A percentile compares a stretch with the other conserved stretches of the same genome.
Evolutionary conservation across 2,888 invertebrate genomes (phyloP).

Genomic region (Tortricodes alternella): DNA sequence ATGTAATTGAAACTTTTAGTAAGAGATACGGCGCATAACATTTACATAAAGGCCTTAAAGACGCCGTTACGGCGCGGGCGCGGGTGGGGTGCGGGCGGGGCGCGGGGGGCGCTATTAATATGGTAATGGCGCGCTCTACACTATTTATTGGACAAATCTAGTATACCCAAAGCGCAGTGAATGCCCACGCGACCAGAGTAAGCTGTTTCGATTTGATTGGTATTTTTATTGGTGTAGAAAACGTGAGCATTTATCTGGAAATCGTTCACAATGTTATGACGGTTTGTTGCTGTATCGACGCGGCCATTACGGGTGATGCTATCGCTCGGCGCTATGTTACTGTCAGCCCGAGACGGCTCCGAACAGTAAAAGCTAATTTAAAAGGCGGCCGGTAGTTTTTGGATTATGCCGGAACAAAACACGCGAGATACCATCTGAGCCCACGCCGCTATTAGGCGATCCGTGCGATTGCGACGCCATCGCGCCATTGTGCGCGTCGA

Average conservation of each 20-base stretch:
- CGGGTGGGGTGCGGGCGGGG: constrained; percentile 20
- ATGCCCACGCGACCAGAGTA: constrained; percentile 38
- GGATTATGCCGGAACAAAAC: constrained; percentile 31
- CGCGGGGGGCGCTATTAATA: constrained; percentile 38
- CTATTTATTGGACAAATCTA: constrained; percentile 41
- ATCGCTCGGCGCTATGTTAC: constrained; percentile 28
- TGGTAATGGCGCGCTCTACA: constrained; percentile 39
- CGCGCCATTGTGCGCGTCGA: constrained; percentile 14
- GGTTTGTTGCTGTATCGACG: constrained; percentile 31
- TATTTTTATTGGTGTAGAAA: constrained; percentile 35
- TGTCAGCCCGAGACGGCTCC: constrained; percentile 22
- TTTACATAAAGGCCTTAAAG: constrained; percentile 44
- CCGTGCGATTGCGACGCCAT: constrained; percentile 23
- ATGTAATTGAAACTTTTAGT: constrained; percentile 49
- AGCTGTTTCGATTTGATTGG: constrained; percentile 36
- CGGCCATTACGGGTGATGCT: constrained; percentile 30
- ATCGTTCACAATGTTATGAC: constrained; percentile 30
- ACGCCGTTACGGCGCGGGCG: constrained; percentile 16
- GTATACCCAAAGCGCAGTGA: constrained; percentile 34
- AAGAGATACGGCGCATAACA: constrained; percentile 41
- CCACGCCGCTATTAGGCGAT: constrained; percentile 1
- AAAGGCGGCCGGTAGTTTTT: constrained; percentile 31
- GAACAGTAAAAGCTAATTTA: constrained; percentile 31
- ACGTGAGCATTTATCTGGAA: constrained; percentile 30
- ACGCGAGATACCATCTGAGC: constrained; percentile 22